Evolutionary conservation across 2,113 vertebrate genomes (phyloP), one percentile per base, ranked within the genome.

Genomic region (Phalacrocorax pelagicus): DNA sequence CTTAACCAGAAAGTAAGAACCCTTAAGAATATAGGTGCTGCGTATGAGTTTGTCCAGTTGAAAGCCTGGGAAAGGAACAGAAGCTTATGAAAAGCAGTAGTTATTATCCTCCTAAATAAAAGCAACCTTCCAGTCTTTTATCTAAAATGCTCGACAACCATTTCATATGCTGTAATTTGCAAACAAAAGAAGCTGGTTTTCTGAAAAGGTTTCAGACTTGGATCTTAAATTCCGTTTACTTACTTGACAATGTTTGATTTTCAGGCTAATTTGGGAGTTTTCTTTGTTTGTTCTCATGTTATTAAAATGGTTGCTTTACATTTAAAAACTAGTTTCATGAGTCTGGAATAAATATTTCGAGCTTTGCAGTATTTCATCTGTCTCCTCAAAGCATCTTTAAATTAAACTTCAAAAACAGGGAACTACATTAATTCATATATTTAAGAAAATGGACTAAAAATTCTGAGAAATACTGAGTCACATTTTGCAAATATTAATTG

Each of bases 151-250:
- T 24, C 81, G 54, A 79, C 57, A 69, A 62, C 13, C 5, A 72
- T 74, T 84, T 87, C 34, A 46, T 55, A 36, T 16, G 36, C 58
- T 86, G 51, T 38, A 73, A 87, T 69, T 69, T 87, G 54, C 40
- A 92, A 94, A 59, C 38, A 85, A 97, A 96, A 62, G 42, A 88
- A 94, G 79, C 47, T 92, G n/a, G 44, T 81, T 96, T 97, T 94
- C 47, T 86, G 92, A 93, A 82, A 96, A 92, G 78, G 24, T 81
- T 95, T 95, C 73, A 89, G 51, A 66, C 46, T 63, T 79, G 29
- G 94, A 59, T 87, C 40, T 83, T 73, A 65, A 86, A 91, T 86
- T 93, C 57, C 15, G 84, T 91, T 89, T 66, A 61, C 38, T 89
- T 55, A 70, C 90, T 96, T 86, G 40, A 40, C n/a, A 70, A 12